Conservation (phyloP, 2,113 vertebrate species). For the Brevimyrus niger region DNA sequence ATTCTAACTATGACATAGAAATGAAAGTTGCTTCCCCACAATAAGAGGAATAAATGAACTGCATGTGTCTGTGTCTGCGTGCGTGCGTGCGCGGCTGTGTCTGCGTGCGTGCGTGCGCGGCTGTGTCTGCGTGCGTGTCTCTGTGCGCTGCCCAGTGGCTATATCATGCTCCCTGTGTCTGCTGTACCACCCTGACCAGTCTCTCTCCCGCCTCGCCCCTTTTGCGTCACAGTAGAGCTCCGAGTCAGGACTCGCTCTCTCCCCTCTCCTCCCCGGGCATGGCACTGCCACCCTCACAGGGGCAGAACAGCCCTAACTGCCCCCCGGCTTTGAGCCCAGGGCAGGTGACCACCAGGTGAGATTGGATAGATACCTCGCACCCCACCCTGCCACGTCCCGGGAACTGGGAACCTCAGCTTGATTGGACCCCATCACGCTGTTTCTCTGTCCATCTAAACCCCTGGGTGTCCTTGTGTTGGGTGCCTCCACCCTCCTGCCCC, state of each 20-base stretch:
- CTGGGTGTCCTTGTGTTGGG: conserved; percentile 25
- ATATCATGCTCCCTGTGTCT: background rate
- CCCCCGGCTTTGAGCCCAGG: conserved; percentile 74
- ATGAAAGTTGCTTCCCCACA: background rate
- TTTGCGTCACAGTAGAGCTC: conserved; percentile 65
- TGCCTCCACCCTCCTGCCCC: conserved; percentile 8
- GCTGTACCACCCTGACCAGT: conserved; percentile 23
- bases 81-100: background rate
- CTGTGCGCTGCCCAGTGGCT: background rate
- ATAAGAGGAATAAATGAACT: background rate
- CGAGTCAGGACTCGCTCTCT: conserved; percentile 77
- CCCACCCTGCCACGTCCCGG: conserved; percentile 27
- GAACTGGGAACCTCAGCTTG: conserved; percentile 38
- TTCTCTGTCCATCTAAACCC: background rate
- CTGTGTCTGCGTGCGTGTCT: no score
- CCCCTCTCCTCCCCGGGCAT: conserved; percentile 70
- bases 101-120: background rate
- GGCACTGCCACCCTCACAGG: conserved; percentile 71
- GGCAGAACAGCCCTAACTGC: conserved; percentile 65
- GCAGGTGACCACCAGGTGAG: conserved; percentile 78
- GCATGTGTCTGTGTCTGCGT: background rate
- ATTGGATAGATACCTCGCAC: conserved; percentile 28
- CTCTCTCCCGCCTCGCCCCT: conserved; percentile 24
- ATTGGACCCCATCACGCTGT: conserved; percentile 27
- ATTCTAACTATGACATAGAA: background rate